Percentiles rank a stretch among this genome's conserved stretches.
phyloP scores from a whole-genome alignment of 2,797 vertebrate species.

The Chelon auratus region DNA sequence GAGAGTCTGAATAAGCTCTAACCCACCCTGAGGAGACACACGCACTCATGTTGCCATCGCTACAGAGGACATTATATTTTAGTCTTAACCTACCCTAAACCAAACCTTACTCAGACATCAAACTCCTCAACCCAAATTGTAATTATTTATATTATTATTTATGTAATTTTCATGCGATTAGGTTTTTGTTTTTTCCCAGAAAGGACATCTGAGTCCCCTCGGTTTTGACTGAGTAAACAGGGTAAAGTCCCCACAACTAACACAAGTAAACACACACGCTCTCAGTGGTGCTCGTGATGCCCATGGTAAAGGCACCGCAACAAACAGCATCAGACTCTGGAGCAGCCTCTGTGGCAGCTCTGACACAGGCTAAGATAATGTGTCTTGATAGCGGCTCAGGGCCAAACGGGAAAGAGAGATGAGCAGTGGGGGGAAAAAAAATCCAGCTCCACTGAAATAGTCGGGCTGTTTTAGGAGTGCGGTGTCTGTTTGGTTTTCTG shows the following conservation, averaged over 20 bases:
- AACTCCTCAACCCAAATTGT: neutral
- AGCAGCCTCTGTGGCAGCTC: constrained; percentile 6
- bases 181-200: neutral
- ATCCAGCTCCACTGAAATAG: neutral
- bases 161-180: no score
- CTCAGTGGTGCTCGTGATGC: constrained; percentile 10
- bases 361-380: constrained; percentile 51
- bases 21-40: neutral
- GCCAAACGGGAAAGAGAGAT: constrained; percentile 29
- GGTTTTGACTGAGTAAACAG: neutral
- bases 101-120: neutral
- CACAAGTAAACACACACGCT: constrained; percentile 14
- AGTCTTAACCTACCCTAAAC: neutral
- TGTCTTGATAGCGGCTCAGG: constrained; percentile 54
- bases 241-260: neutral
- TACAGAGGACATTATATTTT: neutral
- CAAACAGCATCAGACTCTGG: constrained; percentile 11
- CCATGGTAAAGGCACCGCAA: constrained; percentile 40
- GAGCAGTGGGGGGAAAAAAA: constrained; percentile 13
- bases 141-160: no score
- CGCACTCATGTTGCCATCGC: neutral
- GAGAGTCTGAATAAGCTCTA: constrained; percentile 30
- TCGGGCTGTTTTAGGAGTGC: constrained; percentile 24
- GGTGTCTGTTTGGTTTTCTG: constrained; percentile 35
- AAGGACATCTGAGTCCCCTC: neutral